Base-by-base conservation (phyloP, 1,140 invertebrate genomes). In the Procambarus clarkii region DNA sequence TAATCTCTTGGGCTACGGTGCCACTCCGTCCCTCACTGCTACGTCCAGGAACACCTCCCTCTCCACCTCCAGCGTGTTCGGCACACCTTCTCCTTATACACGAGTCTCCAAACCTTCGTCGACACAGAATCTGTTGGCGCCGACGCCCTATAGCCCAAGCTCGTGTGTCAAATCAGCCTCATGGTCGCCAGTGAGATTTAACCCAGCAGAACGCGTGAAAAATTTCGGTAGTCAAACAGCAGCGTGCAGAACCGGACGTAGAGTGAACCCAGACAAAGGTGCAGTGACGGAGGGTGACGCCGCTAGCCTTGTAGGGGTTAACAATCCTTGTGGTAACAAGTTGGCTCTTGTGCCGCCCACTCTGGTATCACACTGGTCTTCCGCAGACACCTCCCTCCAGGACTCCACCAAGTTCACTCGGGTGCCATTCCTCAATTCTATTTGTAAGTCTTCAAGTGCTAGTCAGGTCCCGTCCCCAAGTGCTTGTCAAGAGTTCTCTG, bases 181-280 rank as follows among this genome's bases (percentile, higher is more conserved):
- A 15, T 89, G 87, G 87, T 89, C 87, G 24, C 87, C 87, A 9
- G 87, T 89, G 15, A 81, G 87, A 54, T 89, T 89, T 8, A 89
- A 89, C 24, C 79, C 87, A 54, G 34, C 85, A 34, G 85, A 87
- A 15, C 50, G 34, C 11, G 44, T 76, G 50, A 87, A 45, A 76
- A 87, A 24, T 24, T 78, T 79, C 18, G 80, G n/a, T 8, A 60
- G 21, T 48, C 54, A 13, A 24, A 64, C 34, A 21, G 34, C 81
- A 21, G 58, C 24, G n/a, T 15, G 24, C 13, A 45, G 9, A 2
- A n/a, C 11, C 21, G 54, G 21, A 8, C 2, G 46, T 15, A n/a
- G 9, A 50, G 60, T n/a, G 18, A 18, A 2, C 21, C 21, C 13
- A 15, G 50, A 13, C 11, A 78, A 77, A 76, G 21, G 15, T 34